Base-by-base conservation (phyloP, 2,113 vertebrate species). In the Hippolais icterina region DNA sequence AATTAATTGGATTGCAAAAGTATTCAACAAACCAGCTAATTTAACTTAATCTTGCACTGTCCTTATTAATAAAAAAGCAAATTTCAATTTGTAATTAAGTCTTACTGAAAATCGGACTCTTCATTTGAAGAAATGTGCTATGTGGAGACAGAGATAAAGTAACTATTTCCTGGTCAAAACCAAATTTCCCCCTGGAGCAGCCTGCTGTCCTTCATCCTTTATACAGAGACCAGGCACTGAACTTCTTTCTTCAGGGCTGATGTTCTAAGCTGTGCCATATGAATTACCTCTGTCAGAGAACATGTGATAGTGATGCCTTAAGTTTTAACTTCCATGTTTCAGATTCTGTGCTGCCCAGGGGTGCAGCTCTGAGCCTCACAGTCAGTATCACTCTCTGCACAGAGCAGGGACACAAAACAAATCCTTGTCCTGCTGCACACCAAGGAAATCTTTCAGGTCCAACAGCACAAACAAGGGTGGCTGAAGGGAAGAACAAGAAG, bases 11-110 rank as follows among this genome's bases (percentile, higher is more conserved):
- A 50, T 79, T 68, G 53, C 28, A 1, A 59, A 77, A 83, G 25
- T 54, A 61, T 90, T 95, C 63, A 88, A 90, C 78, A 86, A 89
- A 95, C 60, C 75, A 86, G 46, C 71, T 83, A 59, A 95, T 93
- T 90, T 93, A 86, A 92, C 71, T 80, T 95, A 80, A 76, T 94
- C 69, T 84, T 79, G 35, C 22, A 12, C 70, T 93, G 53, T 64
- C 72, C 65, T n/a, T 82, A 39, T 83, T 87, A 82, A 83, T 80
- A 80, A 39, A 71, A 83, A 83, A 79, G 41, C 21, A 76, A 65
- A 89, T 89, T 89, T 91, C 31, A 79, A 59, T 93, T 86, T 83
- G 70, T 78, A 85, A 66, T 91, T 70, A 90, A 87, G 42, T 52
- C 64, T 95, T 22, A 35, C 31, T 81, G 71, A 53, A 91, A 93